Conservation (phyloP, 2,888 invertebrate species). For the Torymus texanus region DNA sequence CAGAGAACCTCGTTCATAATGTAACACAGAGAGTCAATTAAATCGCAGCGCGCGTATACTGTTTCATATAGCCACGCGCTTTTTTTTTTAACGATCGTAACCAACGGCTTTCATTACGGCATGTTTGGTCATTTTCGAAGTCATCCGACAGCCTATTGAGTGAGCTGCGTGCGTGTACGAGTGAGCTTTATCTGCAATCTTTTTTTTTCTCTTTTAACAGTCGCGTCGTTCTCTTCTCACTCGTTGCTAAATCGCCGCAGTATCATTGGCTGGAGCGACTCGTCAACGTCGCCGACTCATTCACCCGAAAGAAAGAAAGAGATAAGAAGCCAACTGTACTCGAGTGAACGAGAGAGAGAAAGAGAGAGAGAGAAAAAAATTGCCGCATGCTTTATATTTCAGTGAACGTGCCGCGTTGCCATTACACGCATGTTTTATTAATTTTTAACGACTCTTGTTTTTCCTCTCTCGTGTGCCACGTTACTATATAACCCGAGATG, state of each 20-base stretch:
- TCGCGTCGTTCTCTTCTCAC: not conserved
- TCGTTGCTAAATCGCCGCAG: conserved; percentile 32
- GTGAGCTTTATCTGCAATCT: conserved; percentile 44
- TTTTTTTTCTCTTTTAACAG: conserved; percentile 9
- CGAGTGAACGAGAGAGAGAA: not conserved
- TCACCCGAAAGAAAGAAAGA: conserved; percentile 12
- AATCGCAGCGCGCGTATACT: not conserved
- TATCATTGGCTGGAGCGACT: conserved; percentile 28
- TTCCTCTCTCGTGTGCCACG: not conserved
- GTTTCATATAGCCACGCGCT: not conserved
- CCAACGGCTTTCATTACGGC: conserved; percentile 27
- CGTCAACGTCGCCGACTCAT: conserved; percentile 36
- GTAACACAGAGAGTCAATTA: conserved; percentile 8
- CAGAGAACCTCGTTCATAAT: no score
- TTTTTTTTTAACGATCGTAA: conserved; percentile 9
- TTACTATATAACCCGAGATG: not conserved
- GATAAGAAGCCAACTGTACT: conserved; percentile 27
- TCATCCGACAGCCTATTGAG: conserved; percentile 48
- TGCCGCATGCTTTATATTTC: conserved; percentile 35
- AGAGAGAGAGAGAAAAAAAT: conserved; percentile 6
- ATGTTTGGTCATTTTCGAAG: conserved; percentile 41
- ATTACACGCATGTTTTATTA: conserved; percentile 53
- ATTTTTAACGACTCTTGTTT: conserved; percentile 35
- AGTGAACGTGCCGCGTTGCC: conserved; percentile 23
- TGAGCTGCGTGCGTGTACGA: not conserved